phyloP scores from a whole-genome alignment of 2,888 invertebrate genomes.

The Allacma fusca region DNA sequence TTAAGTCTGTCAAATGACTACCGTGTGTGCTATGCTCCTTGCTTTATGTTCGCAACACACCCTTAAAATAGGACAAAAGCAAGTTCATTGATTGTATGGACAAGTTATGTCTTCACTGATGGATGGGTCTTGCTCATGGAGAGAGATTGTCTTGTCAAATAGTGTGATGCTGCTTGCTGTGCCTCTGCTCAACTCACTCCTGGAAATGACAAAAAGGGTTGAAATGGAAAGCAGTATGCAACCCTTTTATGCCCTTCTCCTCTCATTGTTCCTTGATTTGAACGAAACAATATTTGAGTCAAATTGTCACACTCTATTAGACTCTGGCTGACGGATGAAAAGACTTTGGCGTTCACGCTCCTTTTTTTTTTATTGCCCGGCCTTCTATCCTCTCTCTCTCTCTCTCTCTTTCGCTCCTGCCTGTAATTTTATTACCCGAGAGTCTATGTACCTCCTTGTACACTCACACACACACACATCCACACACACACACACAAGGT shows the following conservation, averaged over 20 bases:
- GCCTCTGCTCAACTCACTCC: conserved; percentile 35
- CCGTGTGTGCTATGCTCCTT: not conserved
- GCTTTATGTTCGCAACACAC: conserved; percentile 4
- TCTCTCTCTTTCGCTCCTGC: conserved; percentile 9
- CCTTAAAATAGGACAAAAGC: not conserved
- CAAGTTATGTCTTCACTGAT: conserved; percentile 31
- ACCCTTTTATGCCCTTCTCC: conserved; percentile 51
- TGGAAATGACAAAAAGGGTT: conserved; percentile 49
- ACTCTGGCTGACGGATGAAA: conserved; percentile 47
- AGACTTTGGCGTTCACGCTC: conserved; percentile 45
- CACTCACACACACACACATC: no score
- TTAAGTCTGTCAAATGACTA: not conserved
- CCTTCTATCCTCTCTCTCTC: conserved; percentile 14
- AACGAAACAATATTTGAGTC: conserved; percentile 62
- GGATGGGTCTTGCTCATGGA: conserved; percentile 29
- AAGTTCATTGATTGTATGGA: conserved; percentile 21
- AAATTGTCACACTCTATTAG: conserved; percentile 62
- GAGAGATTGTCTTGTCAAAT: conserved; percentile 15
- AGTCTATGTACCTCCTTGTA: not conserved
- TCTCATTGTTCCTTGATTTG: conserved; percentile 57
- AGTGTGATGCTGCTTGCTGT: conserved; percentile 44
- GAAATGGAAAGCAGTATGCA: conserved; percentile 44
- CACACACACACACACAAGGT: no score
- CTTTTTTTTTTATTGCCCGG: conserved; percentile 40
- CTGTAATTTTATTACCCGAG: conserved; percentile 34